Conservation (phyloP, 2,888 invertebrate species). For the Oscheius sp. region DNA sequence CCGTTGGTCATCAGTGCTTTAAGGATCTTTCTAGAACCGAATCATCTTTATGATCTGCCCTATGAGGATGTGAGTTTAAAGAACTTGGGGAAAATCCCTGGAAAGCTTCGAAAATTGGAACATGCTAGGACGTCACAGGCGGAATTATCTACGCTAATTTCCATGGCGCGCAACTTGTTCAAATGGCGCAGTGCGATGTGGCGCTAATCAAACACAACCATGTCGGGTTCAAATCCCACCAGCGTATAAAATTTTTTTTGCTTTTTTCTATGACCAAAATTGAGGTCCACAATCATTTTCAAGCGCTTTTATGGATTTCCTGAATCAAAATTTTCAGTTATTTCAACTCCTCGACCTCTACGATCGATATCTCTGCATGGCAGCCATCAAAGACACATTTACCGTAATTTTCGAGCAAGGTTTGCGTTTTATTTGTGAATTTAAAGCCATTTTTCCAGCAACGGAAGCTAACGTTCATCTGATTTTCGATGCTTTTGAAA, state of each 20-base stretch:
- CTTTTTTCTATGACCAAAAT: too few relatives aligned
- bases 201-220: too few relatives aligned
- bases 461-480: conserved; percentile 2
- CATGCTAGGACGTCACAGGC: too few relatives aligned
- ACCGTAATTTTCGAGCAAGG: conserved; percentile 8
- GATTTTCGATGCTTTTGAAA: conserved; percentile 19
- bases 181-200: too few relatives aligned
- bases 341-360: conserved; percentile 21
- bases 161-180: too few relatives aligned
- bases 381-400: conserved; percentile 26
- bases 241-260: too few relatives aligned
- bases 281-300: not conserved
- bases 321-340: conserved; percentile 27
- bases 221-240: too few relatives aligned
- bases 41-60: conserved; percentile 12
- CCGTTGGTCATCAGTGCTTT: not conserved
- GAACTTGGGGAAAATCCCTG: too few relatives aligned
- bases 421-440: not conserved
- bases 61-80: conserved; percentile 1
- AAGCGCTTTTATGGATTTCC: not conserved
- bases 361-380: conserved; percentile 18
- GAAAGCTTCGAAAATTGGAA: too few relatives aligned
- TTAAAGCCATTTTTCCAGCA: too few relatives aligned
- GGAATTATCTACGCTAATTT: too few relatives aligned
- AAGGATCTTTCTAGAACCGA: conserved; percentile 19